phyloP scores from a whole-genome alignment of 2,888 invertebrate species.

The Lasioglossum morio region DNA sequence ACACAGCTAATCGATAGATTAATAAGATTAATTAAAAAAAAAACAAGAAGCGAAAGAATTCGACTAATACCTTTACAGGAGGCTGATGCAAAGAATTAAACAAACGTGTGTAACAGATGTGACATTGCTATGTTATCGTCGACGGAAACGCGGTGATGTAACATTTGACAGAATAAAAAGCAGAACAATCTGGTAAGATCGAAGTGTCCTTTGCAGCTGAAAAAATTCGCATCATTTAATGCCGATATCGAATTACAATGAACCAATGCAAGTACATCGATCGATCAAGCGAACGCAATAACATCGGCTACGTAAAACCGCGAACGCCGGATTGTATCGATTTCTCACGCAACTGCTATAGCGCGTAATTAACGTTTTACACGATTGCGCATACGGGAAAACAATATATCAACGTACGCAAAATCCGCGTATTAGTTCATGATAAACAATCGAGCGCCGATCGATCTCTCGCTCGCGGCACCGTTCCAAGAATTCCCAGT shows the following conservation, averaged over 20 bases:
- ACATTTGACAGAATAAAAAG: background rate
- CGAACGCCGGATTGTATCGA: conserved; percentile 41
- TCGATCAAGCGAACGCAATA: conserved; percentile 29
- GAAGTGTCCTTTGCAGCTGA: background rate
- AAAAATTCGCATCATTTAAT: conserved; percentile 10
- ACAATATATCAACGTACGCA: conserved; percentile 6
- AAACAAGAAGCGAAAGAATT: background rate
- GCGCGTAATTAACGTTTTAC: conserved; percentile 34
- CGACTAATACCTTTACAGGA: background rate
- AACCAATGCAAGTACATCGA: conserved; percentile 20
- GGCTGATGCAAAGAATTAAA: background rate
- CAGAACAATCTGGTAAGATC: background rate
- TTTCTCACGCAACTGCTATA: conserved; percentile 32
- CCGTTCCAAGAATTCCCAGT: background rate
- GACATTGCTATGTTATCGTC: background rate
- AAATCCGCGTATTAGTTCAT: background rate
- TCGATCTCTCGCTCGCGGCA: background rate
- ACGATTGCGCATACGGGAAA: background rate
- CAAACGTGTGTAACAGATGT: background rate
- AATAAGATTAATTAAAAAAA: background rate
- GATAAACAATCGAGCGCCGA: background rate
- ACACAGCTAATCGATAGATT: too few relatives aligned
- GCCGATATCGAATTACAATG: conserved; percentile 42
- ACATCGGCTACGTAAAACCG: conserved; percentile 41
- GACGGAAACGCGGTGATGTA: background rate